Evolutionary conservation across 2,888 invertebrate genomes (phyloP), one percentile per base, ranked within the genome.

Genomic region (Dugesia japonica): DNA sequence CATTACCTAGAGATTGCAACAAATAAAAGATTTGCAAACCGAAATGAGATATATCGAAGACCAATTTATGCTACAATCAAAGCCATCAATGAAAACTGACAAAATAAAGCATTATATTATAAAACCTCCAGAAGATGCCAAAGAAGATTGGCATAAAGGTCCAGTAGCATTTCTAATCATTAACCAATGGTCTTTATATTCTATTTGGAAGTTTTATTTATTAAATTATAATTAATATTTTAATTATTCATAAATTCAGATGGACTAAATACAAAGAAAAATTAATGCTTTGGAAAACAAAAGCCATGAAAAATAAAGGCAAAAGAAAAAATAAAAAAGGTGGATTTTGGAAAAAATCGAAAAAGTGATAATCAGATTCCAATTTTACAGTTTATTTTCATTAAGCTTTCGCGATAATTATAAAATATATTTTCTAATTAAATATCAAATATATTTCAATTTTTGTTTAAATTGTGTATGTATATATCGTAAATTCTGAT

Each of bases 31-130:
- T 56, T 23, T 56, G 17, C 56, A 56, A 56, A 56, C 56, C 4
- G 56, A 56, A n/a, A 56, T 56, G 56, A 56, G 56, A 56, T 56
- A 56, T 23, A n/a, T 56, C n/a, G 56, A 56, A n/a, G 56, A 56
- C 1, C 56, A 56, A 56, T 56, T 56, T n/a, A 20, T 56, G 56
- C 4, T n/a, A 4, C 4, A 56, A 56, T 56, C 20, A 7, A n/a
- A 56, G 17, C 4, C n/a, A 13, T 1, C n/a, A 56, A n/a, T 20
- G 17, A 17, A 9, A 17, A 17, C 9, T 9, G 23, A n/a, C 4
- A 56, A 56, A n/a, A 56, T 9, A 56, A 56, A 20, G 23, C 4
- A 56, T 56, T 56, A 56, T 56, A 56, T 56, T 9, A 56, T 56
- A 9, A 56, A 56, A n/a, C 56, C 56, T n/a, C 7, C n/a, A 56